phyloP scores from a whole-genome alignment of 2,113 vertebrate genomes.

The Megalops atlanticus region DNA sequence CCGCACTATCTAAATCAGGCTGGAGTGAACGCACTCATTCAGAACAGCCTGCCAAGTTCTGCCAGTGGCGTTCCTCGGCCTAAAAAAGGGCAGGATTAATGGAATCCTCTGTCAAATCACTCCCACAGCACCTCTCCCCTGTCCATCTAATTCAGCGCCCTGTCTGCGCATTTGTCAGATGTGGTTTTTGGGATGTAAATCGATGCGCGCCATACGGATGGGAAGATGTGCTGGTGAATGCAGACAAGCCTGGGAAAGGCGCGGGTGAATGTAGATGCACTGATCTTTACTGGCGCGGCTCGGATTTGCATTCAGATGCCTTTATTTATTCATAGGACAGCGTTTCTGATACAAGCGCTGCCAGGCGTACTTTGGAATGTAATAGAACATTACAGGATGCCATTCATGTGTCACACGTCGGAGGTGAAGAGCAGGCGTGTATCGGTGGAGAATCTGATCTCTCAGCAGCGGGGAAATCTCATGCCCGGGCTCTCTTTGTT shows the following conservation, averaged over 20 bases:
- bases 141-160: no score
- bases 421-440: not conserved
- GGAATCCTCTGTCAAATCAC: not conserved
- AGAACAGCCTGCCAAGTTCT: conserved; percentile 57
- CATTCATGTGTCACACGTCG: not conserved
- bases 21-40: not conserved
- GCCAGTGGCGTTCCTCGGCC: conserved; percentile 62
- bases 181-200: not conserved
- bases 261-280: not conserved
- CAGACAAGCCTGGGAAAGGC: not conserved
- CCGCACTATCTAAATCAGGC: conserved; percentile 60
- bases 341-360: not conserved
- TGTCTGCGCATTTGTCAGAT: not conserved
- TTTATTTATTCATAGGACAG: not conserved
- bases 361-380: not conserved
- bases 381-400: not conserved
- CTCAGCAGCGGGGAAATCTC: conserved; percentile 34
- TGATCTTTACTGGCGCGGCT: not conserved
- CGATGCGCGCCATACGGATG: no score
- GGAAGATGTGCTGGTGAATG: not conserved
- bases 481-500: conserved; percentile 37
- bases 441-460: not conserved
- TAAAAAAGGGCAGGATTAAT: conserved; percentile 68
- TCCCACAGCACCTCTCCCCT: no score
- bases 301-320: not conserved